phyloP scores from a whole-genome alignment of 2,113 vertebrate species.

The Baryphthengus martii region DNA sequence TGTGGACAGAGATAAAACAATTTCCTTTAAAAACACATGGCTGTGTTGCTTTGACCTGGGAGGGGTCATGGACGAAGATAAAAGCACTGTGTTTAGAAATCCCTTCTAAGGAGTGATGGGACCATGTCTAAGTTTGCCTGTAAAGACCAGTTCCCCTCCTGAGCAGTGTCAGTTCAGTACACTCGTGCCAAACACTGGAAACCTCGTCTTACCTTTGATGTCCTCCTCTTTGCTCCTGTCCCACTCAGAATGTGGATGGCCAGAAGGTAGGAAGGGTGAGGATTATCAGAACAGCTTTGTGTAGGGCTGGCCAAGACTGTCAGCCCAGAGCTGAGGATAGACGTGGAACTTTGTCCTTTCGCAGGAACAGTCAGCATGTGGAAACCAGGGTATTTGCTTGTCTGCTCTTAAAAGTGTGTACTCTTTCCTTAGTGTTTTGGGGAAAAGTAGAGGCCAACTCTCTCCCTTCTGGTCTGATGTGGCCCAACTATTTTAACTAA shows the following conservation, averaged over 20 bases:
- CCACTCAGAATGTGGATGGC: background rate
- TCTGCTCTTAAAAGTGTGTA: background rate
- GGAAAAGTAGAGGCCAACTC: background rate
- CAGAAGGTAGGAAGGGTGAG: background rate
- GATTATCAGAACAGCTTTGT: rapidly evolving
- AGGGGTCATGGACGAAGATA: slow-evolving; percentile 15
- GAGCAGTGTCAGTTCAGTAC: background rate
- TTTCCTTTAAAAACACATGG: slow-evolving; percentile 39
- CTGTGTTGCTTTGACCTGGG: slow-evolving; percentile 23
- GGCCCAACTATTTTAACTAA: background rate
- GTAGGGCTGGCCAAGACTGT: background rate
- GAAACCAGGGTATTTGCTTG: background rate
- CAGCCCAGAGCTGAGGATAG: rapidly evolving
- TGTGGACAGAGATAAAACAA: slow-evolving; percentile 48
- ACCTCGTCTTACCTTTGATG: background rate
- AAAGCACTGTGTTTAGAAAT: background rate
- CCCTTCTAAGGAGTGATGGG: background rate
- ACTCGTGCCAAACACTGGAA: background rate
- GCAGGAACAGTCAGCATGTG: background rate
- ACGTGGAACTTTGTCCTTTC: background rate
- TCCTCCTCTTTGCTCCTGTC: background rate
- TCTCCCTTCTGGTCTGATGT: background rate
- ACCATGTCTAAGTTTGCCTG: background rate
- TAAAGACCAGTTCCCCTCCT: background rate
- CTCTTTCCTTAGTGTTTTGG: background rate